Evolutionary conservation across 2,113 vertebrate genomes (phyloP).

Genomic region (Chloebia gouldiae): DNA sequence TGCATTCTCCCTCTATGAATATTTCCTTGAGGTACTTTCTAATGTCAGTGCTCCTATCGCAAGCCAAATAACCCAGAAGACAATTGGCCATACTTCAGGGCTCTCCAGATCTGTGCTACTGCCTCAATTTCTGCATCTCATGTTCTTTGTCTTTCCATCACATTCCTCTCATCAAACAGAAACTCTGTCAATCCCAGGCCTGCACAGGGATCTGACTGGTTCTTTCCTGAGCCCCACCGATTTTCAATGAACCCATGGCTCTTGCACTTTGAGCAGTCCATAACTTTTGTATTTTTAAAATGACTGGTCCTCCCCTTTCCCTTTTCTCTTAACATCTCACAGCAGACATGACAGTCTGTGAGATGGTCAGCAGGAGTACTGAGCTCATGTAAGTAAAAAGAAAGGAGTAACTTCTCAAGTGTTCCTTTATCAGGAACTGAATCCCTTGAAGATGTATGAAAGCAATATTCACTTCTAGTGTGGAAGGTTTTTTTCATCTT

Average conservation of each 20-base stretch:
- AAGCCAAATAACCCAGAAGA: background rate
- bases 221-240: background rate
- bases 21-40: background rate
- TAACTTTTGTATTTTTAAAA: background rate
- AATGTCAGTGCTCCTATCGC: background rate
- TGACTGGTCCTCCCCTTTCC: background rate
- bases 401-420: background rate
- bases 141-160: background rate
- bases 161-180: background rate
- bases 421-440: background rate
- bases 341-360: background rate
- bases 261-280: background rate
- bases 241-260: background rate
- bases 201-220: background rate
- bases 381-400: background rate
- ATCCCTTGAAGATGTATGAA: conserved; percentile 21
- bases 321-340: background rate
- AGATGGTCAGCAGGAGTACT: background rate
- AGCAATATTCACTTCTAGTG: background rate
- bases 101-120: background rate
- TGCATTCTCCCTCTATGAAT: background rate
- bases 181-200: background rate
- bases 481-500: background rate
- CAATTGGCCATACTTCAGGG: background rate
- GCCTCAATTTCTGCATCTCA: background rate